Evolutionary conservation across 1,140 invertebrate genomes (phyloP), one percentile per base, ranked within the genome.

Genomic region (Coptotermes formosanus): DNA sequence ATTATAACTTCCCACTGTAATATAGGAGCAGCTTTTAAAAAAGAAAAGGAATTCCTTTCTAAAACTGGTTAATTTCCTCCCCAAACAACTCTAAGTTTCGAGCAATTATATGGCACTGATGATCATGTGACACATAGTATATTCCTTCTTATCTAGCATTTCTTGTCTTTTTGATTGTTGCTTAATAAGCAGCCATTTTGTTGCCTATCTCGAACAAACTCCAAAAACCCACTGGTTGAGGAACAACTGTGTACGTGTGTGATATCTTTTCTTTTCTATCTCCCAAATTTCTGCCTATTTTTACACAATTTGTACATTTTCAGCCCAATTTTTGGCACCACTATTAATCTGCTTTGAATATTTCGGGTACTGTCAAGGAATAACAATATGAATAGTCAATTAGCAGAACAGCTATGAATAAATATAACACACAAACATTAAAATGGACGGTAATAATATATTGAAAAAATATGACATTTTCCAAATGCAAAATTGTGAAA

Each of bases 401-500:
- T 30, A 16, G 7, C 7, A 30, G 25, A 75, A 84, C 48, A 59
- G 43, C 55, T 30, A 52, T 19, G 55, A 84, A 48, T 59, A 45
- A 84, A 11, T 84, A 52, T 84, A 52, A 52, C 55, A 84, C 52
- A 52, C 43, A 52, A 45, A 83, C 45, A 83, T 83, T 84, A 84
- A 48, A 84, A 52, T 84, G 83, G 83, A 84, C 83, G 83, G 83
- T 84, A 84, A 84, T 45, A 84, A 84, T 84, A 30, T 84, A 84
- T 84, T 84, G 83, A 84, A 84, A 84, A 84, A 52, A 84, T 84
- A 52, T 84, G 38, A 83, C 12, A 84, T 84, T 84, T 84, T 84
- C 48, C 52, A 52, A 84, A 45, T 84, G 83, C 45, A 84, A 52
- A 48, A 84, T 84, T 84, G 52, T 84, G 83, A 84, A 84, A 84